Evolutionary conservation across 2,797 vertebrate species (phyloP), one percentile per base, ranked within the genome.

Genomic region (Hippoglossus hippoglossus): DNA sequence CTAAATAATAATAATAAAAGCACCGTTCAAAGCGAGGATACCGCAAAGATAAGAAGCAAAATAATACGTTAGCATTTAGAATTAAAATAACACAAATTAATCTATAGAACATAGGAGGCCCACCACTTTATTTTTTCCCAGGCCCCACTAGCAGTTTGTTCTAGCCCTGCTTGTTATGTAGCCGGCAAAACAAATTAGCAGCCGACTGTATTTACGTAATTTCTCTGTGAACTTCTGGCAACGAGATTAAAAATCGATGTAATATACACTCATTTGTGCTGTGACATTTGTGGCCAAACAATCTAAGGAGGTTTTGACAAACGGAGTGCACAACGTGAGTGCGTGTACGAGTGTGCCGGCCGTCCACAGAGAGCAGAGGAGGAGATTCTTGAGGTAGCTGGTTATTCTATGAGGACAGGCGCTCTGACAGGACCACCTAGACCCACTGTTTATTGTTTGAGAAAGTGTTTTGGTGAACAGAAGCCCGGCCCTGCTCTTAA

Each of bases 381-480:
- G 57, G 49, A 77, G 76, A 80, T 82, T 90, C 71, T 81, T 86
- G 89, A 90, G 89, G 94, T 94, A 90, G 92, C 93, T 89, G 83
- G 89, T 92, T 93, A 90, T 93, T 95, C 92, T 90, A 93, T 85
- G 89, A 93, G 93, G 95, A 93, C 89, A 84, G 73, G 61, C 72
- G 75, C 87, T 81, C 81, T 94, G 94, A 95, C 94, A 93, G 92
- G 95, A 96, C 95, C 96, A 96, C 96, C 95, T 89, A 77, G 89
- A 79, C 84, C 91, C 87, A 91, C 24, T 95, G 95, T 96, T 97
- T 97, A 96, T 96, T 94, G 94, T 95, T 95, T 89, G 90, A 92
- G 86, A 90, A 91, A 85, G 92, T 93, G 90, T 88, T 89, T 92
- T 91, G 83, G 92, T 91, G 94, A 90, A 90, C 88, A 88, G 86